Base-by-base conservation (phyloP, 2,113 vertebrate genomes). In the Leptobrachium ailaonicum region DNA sequence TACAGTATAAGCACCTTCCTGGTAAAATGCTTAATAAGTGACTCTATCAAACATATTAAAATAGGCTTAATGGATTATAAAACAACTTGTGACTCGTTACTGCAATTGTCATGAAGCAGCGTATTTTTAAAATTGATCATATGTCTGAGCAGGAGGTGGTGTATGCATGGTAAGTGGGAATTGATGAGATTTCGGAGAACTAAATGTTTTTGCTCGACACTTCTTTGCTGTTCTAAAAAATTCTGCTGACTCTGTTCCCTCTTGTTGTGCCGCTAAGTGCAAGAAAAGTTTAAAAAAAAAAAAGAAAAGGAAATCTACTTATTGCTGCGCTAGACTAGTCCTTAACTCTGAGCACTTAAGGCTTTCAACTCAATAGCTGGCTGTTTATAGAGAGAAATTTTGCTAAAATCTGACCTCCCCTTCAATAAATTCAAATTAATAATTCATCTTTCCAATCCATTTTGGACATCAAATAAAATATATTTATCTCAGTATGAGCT, bases 341-440 rank as follows among this genome's bases (percentile, higher is more conserved):
- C 32, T 79, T 79, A n/a, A 14, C 70, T 67, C 14, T 10, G 13
- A 54, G 45, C 67, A 69, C 67, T 69, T 69, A 69, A 69, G 6
- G 67, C 74, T 66, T n/a, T 75, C 32, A 66, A 32, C 44, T 79
- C 62, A 43, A 66, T 73, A 53, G 14, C 60, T 43, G 10, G 3
- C 69, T 71, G 42, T 66, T 56, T 73, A 40, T 79, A 66, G 7
- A 3, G 41, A 54, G 40, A 6, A 47, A 41, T n/a, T 71, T 79
- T 71, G 50, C 43, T 45, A 71, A 63, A 20, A 71, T 20, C 5
- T 6, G 43, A 9, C 45, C 56, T 53, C 62, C 69, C 45, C 77
- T 44, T 32, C 41, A 50, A 66, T 73, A 44, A 73, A 73, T 73
- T 4, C 43, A 66, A 66, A 79, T 79, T 54, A 79, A 79, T 66